Base-by-base conservation (phyloP, 2,888 invertebrate species). In the Heliconius cydno region DNA sequence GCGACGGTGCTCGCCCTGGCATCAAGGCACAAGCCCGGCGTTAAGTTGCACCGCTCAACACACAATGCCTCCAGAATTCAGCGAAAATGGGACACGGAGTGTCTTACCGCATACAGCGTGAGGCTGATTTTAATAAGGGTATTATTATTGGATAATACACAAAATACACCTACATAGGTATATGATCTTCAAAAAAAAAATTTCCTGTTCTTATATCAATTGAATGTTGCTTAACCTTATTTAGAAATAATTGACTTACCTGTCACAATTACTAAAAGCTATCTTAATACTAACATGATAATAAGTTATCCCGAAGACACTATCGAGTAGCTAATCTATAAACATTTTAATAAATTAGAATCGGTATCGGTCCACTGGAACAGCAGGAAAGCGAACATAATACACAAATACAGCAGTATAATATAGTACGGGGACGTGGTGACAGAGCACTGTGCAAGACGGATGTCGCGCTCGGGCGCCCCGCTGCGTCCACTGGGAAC, bases 371-470 rank as follows among this genome's bases (percentile, higher is more conserved):
- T 38, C 28, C 19, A 60, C 25, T 57, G 63, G 71, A 65, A 70
- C 81, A 76, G 79, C 80, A 67, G 79, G 81, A 76, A 70, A 46
- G 73, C 52, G 28, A 78, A 60, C 57, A 72, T 65, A 52, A 73
- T 70, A 71, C 77, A 46, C 19, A 34, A 30, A 22, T 70, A 70
- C n/a, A 60, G n/a, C n/a, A 60, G 34, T 46, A 28, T n/a, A 60
- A 60, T 60, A 60, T 60, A 60, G 34, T 70, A 41, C 5, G 41
- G 38, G 84, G 85, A 86, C 86, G 90, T 90, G 92, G 92, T 90
- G 93, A 91, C 93, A 92, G 90, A 85, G 87, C 79, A 86, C 93
- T 91, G 90, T 85, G 87, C 79, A 86, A 88, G 90, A 88, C 89
- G 89, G 84, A 88, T 88, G 90, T 86, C 83, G 85, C 79, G 82